A percentile compares a stretch with the other conserved stretches of the same genome.
Evolutionary conservation across 2,888 invertebrate genomes (phyloP).

Genomic region (Athalia circularis): DNA sequence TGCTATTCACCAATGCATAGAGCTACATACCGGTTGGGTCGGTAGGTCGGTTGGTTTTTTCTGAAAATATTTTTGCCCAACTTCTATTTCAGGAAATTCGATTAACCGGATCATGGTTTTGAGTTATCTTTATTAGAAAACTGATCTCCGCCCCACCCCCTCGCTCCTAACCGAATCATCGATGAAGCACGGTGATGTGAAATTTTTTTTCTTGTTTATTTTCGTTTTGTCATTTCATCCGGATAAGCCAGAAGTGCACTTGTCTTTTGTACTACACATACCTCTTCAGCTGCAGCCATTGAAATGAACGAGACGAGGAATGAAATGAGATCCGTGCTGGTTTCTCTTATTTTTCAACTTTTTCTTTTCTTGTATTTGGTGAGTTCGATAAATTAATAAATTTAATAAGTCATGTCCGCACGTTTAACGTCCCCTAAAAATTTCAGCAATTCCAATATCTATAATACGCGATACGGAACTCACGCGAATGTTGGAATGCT

Average conservation of each 20-base stretch:
- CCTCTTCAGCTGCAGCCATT: too few species aligned
- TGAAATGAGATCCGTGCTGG: too few species aligned
- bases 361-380: too few species aligned
- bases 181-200: neutral
- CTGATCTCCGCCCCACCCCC: neutral
- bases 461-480: constrained; percentile 6
- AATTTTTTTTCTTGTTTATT: too few species aligned
- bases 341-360: too few species aligned
- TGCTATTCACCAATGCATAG: too few species aligned
- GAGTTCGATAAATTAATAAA: constrained; percentile 18
- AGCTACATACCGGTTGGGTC: too few species aligned
- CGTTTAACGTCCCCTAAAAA: constrained; percentile 34
- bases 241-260: too few species aligned
- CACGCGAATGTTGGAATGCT: neutral
- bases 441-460: constrained; percentile 44
- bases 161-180: neutral
- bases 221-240: too few species aligned
- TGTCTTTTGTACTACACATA: too few species aligned
- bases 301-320: too few species aligned
- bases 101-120: constrained; percentile 11
- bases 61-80: neutral
- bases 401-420: neutral
- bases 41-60: neutral
- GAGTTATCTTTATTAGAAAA: constrained; percentile 16
- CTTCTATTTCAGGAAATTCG: constrained; percentile 3